Evolutionary conservation across 2,797 vertebrate genomes (phyloP).

Genomic region (Cyprinodon diabolis): DNA sequence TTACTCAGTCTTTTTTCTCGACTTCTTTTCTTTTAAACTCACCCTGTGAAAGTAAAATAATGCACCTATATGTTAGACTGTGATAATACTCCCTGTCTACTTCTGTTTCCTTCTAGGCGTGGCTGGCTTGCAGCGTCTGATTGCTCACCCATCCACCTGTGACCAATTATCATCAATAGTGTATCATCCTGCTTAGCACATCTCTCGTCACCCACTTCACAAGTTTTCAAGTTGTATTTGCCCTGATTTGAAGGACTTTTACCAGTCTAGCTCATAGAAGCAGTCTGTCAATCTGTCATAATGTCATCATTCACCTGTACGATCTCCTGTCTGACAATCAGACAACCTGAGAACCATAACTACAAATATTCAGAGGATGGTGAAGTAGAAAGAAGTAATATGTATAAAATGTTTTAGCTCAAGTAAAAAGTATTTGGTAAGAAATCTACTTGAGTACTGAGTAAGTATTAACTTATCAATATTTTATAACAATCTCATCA

Average conservation of each 20-base stretch:
- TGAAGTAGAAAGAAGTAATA: too few species aligned
- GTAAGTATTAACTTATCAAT: too few species aligned
- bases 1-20: neutral
- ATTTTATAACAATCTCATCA: too few species aligned
- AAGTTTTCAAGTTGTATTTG: slow-evolving; percentile 1
- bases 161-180: slow-evolving; percentile 8
- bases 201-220: slow-evolving; percentile 2
- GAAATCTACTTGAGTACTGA: too few species aligned
- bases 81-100: neutral
- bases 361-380: neutral
- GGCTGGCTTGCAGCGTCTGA: neutral
- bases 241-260: neutral
- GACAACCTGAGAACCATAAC: neutral
- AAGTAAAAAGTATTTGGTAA: too few species aligned
- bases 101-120: neutral
- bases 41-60: neutral
- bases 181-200: neutral
- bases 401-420: too few species aligned
- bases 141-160: slow-evolving; percentile 5
- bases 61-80: neutral
- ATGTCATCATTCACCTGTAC: neutral
- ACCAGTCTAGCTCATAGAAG: neutral
- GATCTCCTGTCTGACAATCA: neutral
- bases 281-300: neutral
- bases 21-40: neutral